These are phyloP conservation scores for Silurus asotus DNA, from an alignment of 2,113 vertebrate species.

Conservation along the genomic window DNA sequence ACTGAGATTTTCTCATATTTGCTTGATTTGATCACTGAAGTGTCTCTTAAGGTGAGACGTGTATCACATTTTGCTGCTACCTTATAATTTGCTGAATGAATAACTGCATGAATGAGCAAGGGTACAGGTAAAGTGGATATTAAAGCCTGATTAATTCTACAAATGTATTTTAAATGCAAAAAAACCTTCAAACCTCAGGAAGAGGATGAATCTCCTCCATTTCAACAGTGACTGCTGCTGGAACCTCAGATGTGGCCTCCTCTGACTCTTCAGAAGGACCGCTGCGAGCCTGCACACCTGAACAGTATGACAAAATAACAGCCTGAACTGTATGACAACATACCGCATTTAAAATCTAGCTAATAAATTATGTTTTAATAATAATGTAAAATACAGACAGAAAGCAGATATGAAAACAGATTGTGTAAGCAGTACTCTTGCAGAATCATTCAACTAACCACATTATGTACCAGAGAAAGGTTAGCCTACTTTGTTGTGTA, in stretches of 20 bases:
- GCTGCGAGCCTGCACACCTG: slow-evolving; percentile 43
- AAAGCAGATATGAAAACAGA: neutral
- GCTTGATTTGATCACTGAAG: neutral
- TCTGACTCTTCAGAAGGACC: slow-evolving; percentile 58
- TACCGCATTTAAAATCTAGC: neutral
- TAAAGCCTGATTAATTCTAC: too few relatives aligned
- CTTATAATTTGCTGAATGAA: neutral
- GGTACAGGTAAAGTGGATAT: neutral
- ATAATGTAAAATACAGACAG: neutral
- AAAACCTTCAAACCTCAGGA: slow-evolving; percentile 73
- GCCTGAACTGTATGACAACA: too few relatives aligned
- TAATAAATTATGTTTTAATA: neutral
- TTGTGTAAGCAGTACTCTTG: neutral
- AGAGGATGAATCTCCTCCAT: slow-evolving; percentile 86
- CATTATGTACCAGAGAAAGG: neutral
- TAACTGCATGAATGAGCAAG: neutral
- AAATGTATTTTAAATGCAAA: too few relatives aligned
- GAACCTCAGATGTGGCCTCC: slow-evolving; percentile 69
- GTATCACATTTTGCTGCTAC: neutral
- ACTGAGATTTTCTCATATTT: neutral
- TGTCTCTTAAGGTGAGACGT: neutral
- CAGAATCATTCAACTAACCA: neutral
- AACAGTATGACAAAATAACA: neutral
- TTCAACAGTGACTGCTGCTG: slow-evolving; percentile 81
- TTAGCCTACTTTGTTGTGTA: neutral